phyloP scores from a whole-genome alignment of 2,888 invertebrate genomes.

The Tiliacea citrago region DNA sequence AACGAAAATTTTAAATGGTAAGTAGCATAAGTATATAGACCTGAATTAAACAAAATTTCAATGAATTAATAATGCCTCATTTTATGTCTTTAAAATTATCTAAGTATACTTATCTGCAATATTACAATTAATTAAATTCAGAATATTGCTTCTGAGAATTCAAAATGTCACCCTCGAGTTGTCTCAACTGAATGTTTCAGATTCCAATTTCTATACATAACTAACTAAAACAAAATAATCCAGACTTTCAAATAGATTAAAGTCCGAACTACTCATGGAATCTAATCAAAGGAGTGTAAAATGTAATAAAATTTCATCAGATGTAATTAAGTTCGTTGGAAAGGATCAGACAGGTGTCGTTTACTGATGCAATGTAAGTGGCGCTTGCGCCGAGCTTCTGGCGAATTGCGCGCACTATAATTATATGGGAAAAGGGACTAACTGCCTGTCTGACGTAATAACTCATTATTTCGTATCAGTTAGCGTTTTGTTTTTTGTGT shows the following conservation, averaged over 20 bases:
- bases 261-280: constrained; percentile 1
- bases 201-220: constrained; percentile 1
- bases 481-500: constrained; percentile 27
- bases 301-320: constrained; percentile 33
- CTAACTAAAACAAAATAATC: constrained; percentile 12
- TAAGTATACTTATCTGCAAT: neutral
- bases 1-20: too few relatives aligned
- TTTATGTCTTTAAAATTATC: neutral
- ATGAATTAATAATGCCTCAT: neutral
- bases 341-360: constrained; percentile 35
- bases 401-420: constrained; percentile 44
- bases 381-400: constrained; percentile 56
- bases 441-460: constrained; percentile 75
- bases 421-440: constrained; percentile 51
- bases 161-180: neutral
- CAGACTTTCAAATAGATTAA: constrained; percentile 29
- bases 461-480: constrained; percentile 70
- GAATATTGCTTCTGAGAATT: neutral
- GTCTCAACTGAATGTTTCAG: constrained; percentile 8
- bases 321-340: constrained; percentile 41
- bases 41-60: too few relatives aligned
- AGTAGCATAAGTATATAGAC: too few relatives aligned
- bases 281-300: constrained; percentile 27
- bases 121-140: neutral
- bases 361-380: constrained; percentile 69